Conservation (phyloP, 2,888 invertebrate genomes). For the Drosophila austrosaltans region DNA sequence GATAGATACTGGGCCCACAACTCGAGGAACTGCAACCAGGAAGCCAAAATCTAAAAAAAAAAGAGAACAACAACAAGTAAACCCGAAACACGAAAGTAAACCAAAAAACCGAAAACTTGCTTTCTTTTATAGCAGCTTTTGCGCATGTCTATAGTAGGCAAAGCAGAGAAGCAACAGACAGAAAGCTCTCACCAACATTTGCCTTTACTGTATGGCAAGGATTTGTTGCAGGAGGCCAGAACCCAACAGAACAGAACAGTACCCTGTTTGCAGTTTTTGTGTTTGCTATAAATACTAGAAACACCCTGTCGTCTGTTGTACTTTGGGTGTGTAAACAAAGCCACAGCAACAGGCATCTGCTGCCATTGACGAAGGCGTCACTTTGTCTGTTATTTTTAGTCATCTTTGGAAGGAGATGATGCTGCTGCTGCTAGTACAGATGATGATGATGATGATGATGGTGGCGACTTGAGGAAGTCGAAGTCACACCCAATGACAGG, state of each 20-base stretch:
- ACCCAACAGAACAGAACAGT: background rate
- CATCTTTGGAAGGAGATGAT: background rate
- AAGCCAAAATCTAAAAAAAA: slow-evolving; percentile 27
- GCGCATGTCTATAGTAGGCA: slow-evolving; percentile 51
- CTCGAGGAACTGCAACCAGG: slow-evolving; percentile 22
- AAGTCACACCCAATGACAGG: slow-evolving; percentile 15
- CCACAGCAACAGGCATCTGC: slow-evolving; percentile 21
- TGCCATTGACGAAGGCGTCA: background rate
- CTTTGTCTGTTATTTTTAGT: slow-evolving; percentile 24
- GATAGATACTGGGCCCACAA: slow-evolving; percentile 62
- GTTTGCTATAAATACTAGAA: background rate
- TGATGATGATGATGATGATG: background rate
- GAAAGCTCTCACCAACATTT: slow-evolving; percentile 35
- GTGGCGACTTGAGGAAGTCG: background rate
- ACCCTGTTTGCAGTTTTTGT: background rate
- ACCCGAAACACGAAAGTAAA: slow-evolving; percentile 6
- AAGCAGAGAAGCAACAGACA: slow-evolving; percentile 40
- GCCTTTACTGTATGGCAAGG: slow-evolving; percentile 47
- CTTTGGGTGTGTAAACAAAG: slow-evolving; percentile 12
- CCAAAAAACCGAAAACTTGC: slow-evolving; percentile 18
- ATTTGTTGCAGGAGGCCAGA: slow-evolving; percentile 20
- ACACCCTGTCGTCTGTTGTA: slow-evolving; percentile 15
- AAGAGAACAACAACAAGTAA: background rate
- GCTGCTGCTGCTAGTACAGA: background rate
- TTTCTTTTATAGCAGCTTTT: slow-evolving; percentile 56